Percentiles rank a stretch among this genome's conserved stretches.
phyloP scores from a whole-genome alignment of 2,113 vertebrate genomes.

The Chloroceryle aenea region DNA sequence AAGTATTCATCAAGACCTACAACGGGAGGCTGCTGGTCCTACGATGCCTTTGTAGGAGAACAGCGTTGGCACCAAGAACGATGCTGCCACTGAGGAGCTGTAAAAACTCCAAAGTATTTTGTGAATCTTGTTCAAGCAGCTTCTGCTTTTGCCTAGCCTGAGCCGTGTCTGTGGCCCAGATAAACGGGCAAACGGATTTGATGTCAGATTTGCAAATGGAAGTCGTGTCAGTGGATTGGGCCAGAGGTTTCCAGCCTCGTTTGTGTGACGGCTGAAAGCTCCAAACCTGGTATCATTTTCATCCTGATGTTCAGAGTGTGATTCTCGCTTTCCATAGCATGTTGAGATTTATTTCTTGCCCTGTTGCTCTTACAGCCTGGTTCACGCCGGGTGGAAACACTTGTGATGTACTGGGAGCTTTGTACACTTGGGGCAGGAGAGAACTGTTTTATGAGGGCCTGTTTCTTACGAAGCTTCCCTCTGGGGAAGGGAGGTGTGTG shows the following conservation, averaged over 20 bases:
- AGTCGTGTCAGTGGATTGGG: background rate
- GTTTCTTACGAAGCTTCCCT: background rate
- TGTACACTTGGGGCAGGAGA: background rate
- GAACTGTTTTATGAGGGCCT: background rate
- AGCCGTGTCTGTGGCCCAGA: background rate
- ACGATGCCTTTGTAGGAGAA: background rate
- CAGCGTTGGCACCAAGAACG: background rate
- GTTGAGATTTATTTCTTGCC: conserved; percentile 34
- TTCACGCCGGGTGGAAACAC: background rate
- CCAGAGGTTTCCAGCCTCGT: background rate
- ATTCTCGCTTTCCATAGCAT: background rate
- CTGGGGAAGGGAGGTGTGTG: background rate
- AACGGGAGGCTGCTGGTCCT: background rate
- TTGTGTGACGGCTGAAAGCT: background rate
- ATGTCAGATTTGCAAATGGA: background rate
- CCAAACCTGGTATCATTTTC: background rate
- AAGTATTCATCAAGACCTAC: conserved; percentile 11
- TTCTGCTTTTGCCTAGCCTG: background rate
- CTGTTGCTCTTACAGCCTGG: background rate
- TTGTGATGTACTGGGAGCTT: background rate
- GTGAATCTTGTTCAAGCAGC: background rate
- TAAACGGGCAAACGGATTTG: background rate
- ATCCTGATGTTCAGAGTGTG: background rate
- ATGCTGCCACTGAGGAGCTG: background rate
- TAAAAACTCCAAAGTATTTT: background rate